Percentiles rank a stretch among this genome's conserved stretches.
Conservation (phyloP, 2,888 invertebrate species). For the Machimus rusticus region DNA sequence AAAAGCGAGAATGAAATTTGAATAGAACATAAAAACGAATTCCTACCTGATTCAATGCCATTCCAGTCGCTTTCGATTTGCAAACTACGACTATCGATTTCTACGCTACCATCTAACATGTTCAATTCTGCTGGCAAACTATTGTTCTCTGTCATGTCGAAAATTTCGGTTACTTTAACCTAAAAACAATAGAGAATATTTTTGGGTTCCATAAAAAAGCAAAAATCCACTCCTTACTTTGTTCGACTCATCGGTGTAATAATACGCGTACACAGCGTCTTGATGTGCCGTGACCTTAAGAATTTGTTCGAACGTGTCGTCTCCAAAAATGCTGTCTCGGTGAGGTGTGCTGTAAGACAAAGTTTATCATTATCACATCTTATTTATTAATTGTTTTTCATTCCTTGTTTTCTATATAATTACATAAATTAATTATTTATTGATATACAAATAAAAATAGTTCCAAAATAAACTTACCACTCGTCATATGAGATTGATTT, state of each 20-base stretch:
- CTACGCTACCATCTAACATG: conserved; percentile 59
- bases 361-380: background rate
- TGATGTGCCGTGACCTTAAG: conserved; percentile 82
- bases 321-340: conserved; percentile 17
- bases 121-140: conserved; percentile 66
- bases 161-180: conserved; percentile 89
- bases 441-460: background rate
- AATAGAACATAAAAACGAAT: background rate
- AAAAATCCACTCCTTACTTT: conserved; percentile 65
- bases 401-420: background rate
- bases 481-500: conserved; percentile 60
- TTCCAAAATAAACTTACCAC: conserved; percentile 52
- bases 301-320: conserved; percentile 75
- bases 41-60: conserved; percentile 62
- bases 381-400: background rate
- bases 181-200: conserved; percentile 55
- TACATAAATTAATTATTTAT: background rate
- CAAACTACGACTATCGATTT: conserved; percentile 58
- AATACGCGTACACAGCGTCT: conserved; percentile 87
- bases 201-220: background rate
- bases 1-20: background rate
- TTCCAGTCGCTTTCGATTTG: conserved; percentile 61
- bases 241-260: conserved; percentile 88
- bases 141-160: conserved; percentile 83
- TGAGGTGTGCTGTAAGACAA: background rate